Base-by-base conservation (phyloP, 2,888 invertebrate genomes). In the Chaetoderma sp. region DNA sequence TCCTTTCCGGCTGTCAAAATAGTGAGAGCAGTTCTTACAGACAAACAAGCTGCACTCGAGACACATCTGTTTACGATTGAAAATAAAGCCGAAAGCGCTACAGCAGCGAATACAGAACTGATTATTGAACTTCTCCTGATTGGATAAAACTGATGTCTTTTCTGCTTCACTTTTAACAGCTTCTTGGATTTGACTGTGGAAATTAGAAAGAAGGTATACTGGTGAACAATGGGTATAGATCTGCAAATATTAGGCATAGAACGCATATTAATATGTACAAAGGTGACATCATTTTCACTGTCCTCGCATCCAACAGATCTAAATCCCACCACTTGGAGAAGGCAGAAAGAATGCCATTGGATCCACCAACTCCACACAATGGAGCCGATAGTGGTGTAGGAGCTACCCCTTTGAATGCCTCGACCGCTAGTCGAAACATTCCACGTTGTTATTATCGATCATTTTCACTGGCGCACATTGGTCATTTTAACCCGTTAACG, bases 61-160 rank as follows among this genome's bases (percentile, higher is more conserved):
- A 71, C 87, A 87, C 6, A 71, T 65, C 56, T 81, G 77, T 57
- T 80, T 81, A n/a, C 84, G 78, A 63, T 85, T 84, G 67, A 86
- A 83, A 21, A 86, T 73, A 54, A 85, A 72, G 33, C 83, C 83
- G 67, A 85, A 85, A 5, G 74, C 66, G 55, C 76, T 73, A 63
- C 76, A 80, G 58, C 85, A 85, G 27, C 81, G 69, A 54, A 83
- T 79, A 67, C 85, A 85, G 59, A 79, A 79, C 68, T 79, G 81
- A 63, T 79, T 78, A 63, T 83, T 84, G 60, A 85, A 81, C 23
- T 76, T 75, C 21, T 69, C 68, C 65, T 80, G 72, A 50, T 78
- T 73, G 4, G 76, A 63, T 16, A 84, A 64, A 25, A 84, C 67
- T 16, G 63, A 66, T 3, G 77, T 69, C 65, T 79, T 79, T 5